These are phyloP conservation scores for Cheilosia grossa DNA, from an alignment of 2,888 invertebrate species.

Conservation along the genomic window DNA sequence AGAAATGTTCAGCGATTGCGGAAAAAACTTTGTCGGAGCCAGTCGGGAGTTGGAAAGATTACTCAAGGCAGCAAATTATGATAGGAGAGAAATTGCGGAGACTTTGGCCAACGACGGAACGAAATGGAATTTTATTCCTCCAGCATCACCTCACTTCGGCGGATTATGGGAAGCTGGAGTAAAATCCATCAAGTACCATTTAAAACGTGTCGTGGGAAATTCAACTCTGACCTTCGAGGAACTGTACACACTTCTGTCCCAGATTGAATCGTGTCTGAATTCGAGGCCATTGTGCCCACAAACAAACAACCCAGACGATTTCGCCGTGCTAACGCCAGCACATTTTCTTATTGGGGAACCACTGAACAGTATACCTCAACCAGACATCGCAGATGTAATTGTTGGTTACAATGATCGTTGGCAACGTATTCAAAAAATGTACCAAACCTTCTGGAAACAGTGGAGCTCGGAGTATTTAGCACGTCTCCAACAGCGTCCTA, in stretches of 20 bases:
- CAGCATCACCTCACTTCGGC: too few relatives aligned
- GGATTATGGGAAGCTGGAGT: too few relatives aligned
- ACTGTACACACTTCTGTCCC: too few relatives aligned
- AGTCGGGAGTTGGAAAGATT: not conserved
- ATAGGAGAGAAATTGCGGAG: not conserved
- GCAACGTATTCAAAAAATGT: not conserved
- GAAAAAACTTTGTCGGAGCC: not conserved
- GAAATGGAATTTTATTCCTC: too few relatives aligned
- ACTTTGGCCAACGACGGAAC: too few relatives aligned
- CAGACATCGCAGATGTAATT: not conserved
- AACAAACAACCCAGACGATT: not conserved
- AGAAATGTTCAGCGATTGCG: not conserved
- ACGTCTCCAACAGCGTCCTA: slow-evolving; percentile 4
- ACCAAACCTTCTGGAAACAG: not conserved
- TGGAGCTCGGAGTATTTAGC: slow-evolving; percentile 4
- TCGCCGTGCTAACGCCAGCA: not conserved
- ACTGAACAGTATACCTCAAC: not conserved
- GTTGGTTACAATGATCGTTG: not conserved
- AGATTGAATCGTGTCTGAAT: too few relatives aligned
- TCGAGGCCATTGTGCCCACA: not conserved
- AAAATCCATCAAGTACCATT: too few relatives aligned
- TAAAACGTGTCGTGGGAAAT: too few relatives aligned
- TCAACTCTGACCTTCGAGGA: not conserved
- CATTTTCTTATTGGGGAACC: not conserved
- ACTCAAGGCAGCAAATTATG: not conserved